Evolutionary conservation across 2,888 invertebrate species (phyloP).

Genomic region (Stenodema calcarata): DNA sequence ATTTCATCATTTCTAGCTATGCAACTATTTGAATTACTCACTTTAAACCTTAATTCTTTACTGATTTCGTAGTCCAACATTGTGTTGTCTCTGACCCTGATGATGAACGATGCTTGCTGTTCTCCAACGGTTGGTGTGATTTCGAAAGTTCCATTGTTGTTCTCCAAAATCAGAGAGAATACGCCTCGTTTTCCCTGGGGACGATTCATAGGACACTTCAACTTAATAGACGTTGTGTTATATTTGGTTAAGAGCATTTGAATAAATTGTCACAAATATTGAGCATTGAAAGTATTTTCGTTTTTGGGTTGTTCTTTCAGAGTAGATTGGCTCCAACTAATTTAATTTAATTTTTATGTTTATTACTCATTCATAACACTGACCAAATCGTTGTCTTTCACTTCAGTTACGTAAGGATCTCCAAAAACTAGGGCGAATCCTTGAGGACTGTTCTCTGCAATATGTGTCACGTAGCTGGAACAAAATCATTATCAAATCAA

Average conservation of each 20-base stretch:
- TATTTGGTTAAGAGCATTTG: no score
- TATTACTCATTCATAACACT: slow-evolving; percentile 34
- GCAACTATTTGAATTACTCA: slow-evolving; percentile 60
- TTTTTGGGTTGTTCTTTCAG: no score
- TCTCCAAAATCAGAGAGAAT: slow-evolving; percentile 76
- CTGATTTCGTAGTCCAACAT: slow-evolving; percentile 85
- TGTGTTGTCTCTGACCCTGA: slow-evolving; percentile 81
- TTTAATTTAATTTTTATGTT: background rate
- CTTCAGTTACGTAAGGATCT: slow-evolving; percentile 75
- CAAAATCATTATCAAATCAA: background rate
- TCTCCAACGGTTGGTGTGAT: slow-evolving; percentile 84
- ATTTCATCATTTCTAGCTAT: no score
- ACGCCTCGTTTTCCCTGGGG: slow-evolving; percentile 79
- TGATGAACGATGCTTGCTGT: slow-evolving; percentile 77
- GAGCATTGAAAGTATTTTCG: no score
- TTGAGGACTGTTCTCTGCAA: slow-evolving; percentile 82
- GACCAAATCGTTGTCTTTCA: slow-evolving; percentile 75
- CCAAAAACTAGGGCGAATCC: slow-evolving; percentile 77
- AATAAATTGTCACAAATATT: no score
- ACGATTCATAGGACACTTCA: no score
- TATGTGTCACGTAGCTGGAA: slow-evolving; percentile 74
- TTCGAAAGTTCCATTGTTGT: slow-evolving; percentile 88
- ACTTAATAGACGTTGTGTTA: no score
- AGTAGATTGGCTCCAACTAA: no score
- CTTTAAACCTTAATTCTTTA: slow-evolving; percentile 77